phyloP scores from a whole-genome alignment of 2,888 invertebrate species.

The Tanytarsus gracilentus region DNA sequence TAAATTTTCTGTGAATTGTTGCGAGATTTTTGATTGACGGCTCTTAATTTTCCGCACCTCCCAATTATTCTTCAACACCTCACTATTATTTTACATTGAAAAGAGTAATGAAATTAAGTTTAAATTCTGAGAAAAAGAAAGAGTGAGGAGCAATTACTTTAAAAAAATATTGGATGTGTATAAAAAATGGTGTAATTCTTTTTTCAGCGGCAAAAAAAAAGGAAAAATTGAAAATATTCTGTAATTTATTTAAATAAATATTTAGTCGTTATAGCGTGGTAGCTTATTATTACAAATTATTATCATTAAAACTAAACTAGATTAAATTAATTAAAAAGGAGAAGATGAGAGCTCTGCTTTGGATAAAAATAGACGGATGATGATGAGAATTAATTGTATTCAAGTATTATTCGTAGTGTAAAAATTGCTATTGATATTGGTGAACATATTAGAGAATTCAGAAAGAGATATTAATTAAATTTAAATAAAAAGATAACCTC shows the following conservation, averaged over 20 bases:
- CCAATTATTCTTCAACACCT: neutral
- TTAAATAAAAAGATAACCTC: too few relatives aligned
- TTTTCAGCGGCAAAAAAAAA: neutral
- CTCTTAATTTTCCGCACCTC: neutral
- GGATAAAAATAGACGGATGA: too few relatives aligned
- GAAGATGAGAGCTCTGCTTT: too few relatives aligned
- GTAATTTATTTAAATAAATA: slow-evolving; percentile 19
- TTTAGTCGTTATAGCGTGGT: slow-evolving; percentile 19
- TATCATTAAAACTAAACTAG: neutral
- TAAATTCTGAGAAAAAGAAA: too few relatives aligned
- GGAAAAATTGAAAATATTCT: slow-evolving; percentile 9
- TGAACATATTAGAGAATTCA: too few relatives aligned
- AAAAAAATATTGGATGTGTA: too few relatives aligned
- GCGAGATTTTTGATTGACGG: neutral
- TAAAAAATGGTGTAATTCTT: neutral
- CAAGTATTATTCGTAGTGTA: slow-evolving; percentile 14
- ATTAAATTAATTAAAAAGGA: neutral
- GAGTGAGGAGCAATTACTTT: neutral
- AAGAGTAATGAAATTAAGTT: neutral
- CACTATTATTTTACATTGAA: neutral
- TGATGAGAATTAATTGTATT: neutral
- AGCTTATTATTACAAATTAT: slow-evolving; percentile 13
- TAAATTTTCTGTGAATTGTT: too few relatives aligned
- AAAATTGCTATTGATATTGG: neutral
- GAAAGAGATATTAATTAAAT: too few relatives aligned